phyloP scores from a whole-genome alignment of 2,113 vertebrate species.

The Lasiurus cinereus region DNA sequence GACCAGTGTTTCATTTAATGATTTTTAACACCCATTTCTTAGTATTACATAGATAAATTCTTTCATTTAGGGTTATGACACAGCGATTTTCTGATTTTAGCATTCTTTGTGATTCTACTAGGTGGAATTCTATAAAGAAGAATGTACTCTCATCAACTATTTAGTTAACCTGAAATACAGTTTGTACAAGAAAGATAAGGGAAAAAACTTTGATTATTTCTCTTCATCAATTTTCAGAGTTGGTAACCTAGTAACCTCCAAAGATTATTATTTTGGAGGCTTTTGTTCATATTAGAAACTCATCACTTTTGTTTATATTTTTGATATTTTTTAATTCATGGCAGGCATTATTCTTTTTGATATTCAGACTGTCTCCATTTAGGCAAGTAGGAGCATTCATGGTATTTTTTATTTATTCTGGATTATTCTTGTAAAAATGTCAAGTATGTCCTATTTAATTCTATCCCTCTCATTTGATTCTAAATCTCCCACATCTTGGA shows the following conservation, averaged over 20 bases:
- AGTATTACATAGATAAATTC: neutral
- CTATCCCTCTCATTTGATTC: slow-evolving; percentile 1
- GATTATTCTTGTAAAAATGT: slow-evolving; percentile 66
- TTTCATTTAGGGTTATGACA: slow-evolving; percentile 27
- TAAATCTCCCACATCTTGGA: slow-evolving; percentile 54
- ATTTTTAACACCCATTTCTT: slow-evolving; percentile 2
- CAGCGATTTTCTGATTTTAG: slow-evolving; percentile 42
- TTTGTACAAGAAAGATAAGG: neutral
- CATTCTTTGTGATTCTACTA: slow-evolving; percentile 13
- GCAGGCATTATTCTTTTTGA: slow-evolving; percentile 7
- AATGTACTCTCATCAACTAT: neutral
- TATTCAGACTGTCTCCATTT: slow-evolving; percentile 29
- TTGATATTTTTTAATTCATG: slow-evolving; percentile 1
- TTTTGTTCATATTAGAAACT: slow-evolving; percentile 40
- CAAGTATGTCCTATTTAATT: slow-evolving; percentile 58
- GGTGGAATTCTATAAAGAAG: slow-evolving; percentile 24
- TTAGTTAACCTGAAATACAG: slow-evolving; percentile 39
- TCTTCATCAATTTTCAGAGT: slow-evolving; percentile 38
- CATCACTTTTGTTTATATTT: slow-evolving; percentile 43
- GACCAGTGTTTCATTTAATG: neutral
- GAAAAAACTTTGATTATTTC: slow-evolving; percentile 38
- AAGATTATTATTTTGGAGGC: slow-evolving; percentile 14
- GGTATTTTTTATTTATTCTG: slow-evolving; percentile 46
- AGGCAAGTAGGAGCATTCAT: neutral
- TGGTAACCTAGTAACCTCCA: neutral